Evolutionary conservation across 2,888 invertebrate genomes (phyloP).

Genomic region (Synanthedon myopaeformis): DNA sequence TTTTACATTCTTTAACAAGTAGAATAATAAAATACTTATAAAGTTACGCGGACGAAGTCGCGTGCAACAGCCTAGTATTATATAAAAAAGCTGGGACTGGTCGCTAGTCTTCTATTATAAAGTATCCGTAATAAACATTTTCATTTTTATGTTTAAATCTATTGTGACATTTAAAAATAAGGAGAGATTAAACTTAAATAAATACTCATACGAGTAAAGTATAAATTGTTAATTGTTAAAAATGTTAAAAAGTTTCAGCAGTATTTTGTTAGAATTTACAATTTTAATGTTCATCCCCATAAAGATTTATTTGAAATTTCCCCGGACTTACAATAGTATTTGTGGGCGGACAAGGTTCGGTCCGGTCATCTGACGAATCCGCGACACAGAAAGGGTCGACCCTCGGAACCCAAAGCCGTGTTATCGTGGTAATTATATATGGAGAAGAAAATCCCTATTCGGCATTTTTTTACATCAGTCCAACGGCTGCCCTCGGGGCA

Average conservation of each 20-base stretch:
- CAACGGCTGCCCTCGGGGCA: background rate
- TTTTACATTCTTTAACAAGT: no score
- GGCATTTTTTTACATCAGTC: constrained; percentile 17
- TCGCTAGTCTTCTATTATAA: no score
- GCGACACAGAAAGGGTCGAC: constrained; percentile 39
- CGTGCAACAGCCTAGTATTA: no score
- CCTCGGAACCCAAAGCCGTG: constrained; percentile 22
- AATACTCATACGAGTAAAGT: no score
- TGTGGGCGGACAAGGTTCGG: constrained; percentile 4
- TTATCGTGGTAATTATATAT: constrained; percentile 38
- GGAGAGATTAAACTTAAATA: no score
- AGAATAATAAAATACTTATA: no score
- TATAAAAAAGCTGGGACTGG: no score
- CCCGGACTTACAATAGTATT: background rate
- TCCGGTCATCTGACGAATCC: constrained; percentile 1
- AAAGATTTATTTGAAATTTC: background rate
- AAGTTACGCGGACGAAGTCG: no score
- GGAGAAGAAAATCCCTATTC: constrained; percentile 20
- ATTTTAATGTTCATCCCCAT: background rate
- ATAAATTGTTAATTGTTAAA: no score
- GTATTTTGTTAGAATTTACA: background rate
- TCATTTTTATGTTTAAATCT: no score
- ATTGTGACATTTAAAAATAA: no score
- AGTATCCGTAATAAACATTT: no score
- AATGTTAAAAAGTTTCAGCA: background rate